Conservation (phyloP, 23 tunicate species). For the Diplosoma virens region DNA sequence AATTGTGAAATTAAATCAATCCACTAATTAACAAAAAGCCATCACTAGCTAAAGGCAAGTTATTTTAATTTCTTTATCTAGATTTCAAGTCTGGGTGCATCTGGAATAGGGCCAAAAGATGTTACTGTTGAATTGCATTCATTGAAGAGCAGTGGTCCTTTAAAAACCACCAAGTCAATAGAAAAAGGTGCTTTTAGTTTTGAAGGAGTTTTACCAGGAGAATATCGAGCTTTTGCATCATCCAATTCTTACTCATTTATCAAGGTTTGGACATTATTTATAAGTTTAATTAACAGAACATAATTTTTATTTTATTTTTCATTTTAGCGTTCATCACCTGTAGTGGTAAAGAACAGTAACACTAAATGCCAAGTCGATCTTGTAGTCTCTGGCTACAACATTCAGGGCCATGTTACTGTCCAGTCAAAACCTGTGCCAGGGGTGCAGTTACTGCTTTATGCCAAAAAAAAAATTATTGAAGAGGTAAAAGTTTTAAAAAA, state of each 20-base stretch:
- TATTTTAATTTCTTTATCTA: no score
- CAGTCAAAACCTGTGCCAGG: conserved; percentile 61
- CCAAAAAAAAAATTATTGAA: conserved; percentile 39
- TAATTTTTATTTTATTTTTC: not conserved
- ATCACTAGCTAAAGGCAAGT: no score
- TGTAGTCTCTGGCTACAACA: conserved; percentile 75
- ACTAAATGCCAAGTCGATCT: conserved; percentile 42
- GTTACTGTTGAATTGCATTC: conserved; percentile 33
- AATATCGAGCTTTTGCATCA: conserved; percentile 52
- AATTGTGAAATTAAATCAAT: no score
- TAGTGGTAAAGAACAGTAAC: conserved; percentile 51
- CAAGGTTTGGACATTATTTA: conserved; percentile 26
- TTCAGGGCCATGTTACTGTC: conserved; percentile 60
- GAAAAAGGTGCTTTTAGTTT: conserved; percentile 56
- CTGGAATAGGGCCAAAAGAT: conserved; percentile 56
- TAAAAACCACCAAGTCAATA: conserved; percentile 20
- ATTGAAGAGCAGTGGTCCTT: not conserved
- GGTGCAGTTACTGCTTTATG: conserved; percentile 64
- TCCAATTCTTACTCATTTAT: conserved; percentile 55
- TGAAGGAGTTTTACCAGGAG: conserved; percentile 62
- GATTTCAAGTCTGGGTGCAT: conserved; percentile 33
- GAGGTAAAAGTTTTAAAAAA: conserved; percentile 12
- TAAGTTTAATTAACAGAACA: not conserved
- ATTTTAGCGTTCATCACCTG: conserved; percentile 5
- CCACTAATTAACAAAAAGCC: no score